Conservation (phyloP, 2,888 invertebrate genomes). For the Abscondita cerata region DNA sequence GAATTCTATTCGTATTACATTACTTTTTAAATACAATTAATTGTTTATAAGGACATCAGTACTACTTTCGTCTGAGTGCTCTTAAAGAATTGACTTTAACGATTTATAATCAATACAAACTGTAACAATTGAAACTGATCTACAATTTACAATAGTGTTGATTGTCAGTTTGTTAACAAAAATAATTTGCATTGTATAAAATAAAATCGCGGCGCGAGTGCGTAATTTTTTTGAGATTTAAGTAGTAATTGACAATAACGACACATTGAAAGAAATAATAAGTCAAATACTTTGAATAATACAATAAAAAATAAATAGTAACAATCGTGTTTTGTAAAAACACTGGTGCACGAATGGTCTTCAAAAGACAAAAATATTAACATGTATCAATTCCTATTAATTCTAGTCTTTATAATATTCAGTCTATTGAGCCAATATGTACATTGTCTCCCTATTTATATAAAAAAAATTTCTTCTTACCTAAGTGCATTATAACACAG, state of each 20-base stretch:
- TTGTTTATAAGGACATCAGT: background rate
- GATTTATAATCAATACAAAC: conserved; percentile 9
- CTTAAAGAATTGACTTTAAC: background rate
- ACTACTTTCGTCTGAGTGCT: background rate
- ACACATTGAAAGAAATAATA: conserved; percentile 2
- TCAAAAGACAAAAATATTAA: conserved; percentile 16
- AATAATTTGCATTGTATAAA: conserved; percentile 4
- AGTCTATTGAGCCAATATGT: conserved; percentile 37
- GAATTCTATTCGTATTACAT: conserved; percentile 2
- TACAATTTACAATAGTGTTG: conserved; percentile 15
- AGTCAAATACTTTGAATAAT: conserved; percentile 10
- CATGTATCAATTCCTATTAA: conserved; percentile 26
- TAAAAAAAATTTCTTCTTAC: conserved; percentile 16
- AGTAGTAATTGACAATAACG: background rate
- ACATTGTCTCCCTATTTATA: conserved; percentile 25
- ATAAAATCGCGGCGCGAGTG: background rate
- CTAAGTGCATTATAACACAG: conserved; percentile 13
- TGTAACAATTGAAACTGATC: conserved; percentile 6
- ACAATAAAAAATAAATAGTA: conserved; percentile 14
- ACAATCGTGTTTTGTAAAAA: conserved; percentile 4
- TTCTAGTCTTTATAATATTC: conserved; percentile 37
- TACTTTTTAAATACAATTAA: background rate
- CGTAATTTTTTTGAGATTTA: conserved; percentile 8
- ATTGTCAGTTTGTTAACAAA: conserved; percentile 19
- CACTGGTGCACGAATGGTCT: conserved; percentile 5